Evolutionary conservation across 2,113 vertebrate species (phyloP).

Genomic region (Psephotus haematonotus): DNA sequence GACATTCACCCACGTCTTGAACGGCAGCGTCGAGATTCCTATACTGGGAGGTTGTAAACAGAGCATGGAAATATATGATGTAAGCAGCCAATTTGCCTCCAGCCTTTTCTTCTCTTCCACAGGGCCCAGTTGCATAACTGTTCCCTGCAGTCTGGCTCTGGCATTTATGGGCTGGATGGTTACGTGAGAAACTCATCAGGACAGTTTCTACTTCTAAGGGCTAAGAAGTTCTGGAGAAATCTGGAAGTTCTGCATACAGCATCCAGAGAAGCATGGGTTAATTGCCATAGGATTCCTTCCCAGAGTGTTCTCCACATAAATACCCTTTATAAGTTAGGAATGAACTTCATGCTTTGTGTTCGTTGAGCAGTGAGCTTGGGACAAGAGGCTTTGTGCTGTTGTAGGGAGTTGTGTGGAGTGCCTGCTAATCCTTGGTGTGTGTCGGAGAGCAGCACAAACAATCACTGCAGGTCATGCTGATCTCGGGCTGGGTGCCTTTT

Average conservation of each 20-base stretch:
- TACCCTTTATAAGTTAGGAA: neutral
- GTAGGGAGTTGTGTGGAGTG: neutral
- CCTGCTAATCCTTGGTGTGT: neutral
- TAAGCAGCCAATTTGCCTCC: slow-evolving; percentile 34
- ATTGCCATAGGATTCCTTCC: neutral
- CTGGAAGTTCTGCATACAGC: neutral
- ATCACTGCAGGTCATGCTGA: neutral
- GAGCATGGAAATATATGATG: slow-evolving; percentile 52
- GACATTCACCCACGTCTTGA: neutral
- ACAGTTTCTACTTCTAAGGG: neutral
- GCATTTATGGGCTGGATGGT: neutral
- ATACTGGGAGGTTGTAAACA: slow-evolving; percentile 3
- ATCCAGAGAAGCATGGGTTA: neutral
- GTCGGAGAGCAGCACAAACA: neutral
- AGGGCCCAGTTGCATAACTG: slow-evolving; percentile 34
- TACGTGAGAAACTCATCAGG: neutral
- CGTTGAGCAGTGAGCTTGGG: neutral
- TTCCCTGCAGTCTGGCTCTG: neutral
- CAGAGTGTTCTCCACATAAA: neutral
- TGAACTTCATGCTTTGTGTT: neutral
- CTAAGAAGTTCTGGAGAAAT: neutral
- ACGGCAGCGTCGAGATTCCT: neutral
- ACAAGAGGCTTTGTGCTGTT: neutral
- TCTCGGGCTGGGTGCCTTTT: neutral
- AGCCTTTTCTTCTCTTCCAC: slow-evolving; percentile 22